phyloP scores from a whole-genome alignment of 2,797 vertebrate genomes.

The Corythornis leucogaster region DNA sequence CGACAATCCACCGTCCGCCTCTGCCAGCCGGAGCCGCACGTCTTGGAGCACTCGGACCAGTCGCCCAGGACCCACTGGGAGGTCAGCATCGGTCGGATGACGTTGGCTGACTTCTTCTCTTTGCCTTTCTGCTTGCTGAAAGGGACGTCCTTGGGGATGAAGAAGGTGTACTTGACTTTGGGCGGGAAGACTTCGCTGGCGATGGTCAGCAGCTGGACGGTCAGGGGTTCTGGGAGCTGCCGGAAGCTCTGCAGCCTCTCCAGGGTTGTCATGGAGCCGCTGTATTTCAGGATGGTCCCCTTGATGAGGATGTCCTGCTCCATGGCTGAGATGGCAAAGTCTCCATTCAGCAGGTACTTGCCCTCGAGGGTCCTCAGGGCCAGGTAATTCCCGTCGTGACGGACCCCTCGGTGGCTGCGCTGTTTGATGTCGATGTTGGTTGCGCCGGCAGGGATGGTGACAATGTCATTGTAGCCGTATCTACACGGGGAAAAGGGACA shows the following conservation, averaged over 20 bases:
- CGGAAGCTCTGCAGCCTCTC: slow-evolving; percentile 95
- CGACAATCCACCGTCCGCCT: slow-evolving; percentile 89
- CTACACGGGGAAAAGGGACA: slow-evolving; percentile 65
- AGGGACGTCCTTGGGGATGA: slow-evolving; percentile 86
- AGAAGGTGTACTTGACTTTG: slow-evolving; percentile 94
- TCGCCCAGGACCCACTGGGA: slow-evolving; percentile 91
- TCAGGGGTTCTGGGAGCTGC: slow-evolving; percentile 87
- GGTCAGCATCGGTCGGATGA: slow-evolving; percentile 83
- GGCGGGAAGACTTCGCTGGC: slow-evolving; percentile 85
- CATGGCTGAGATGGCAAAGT: slow-evolving; percentile 91
- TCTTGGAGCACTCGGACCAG: slow-evolving; percentile 94
- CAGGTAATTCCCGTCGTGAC: slow-evolving; percentile 93
- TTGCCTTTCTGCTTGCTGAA: slow-evolving; percentile 84
- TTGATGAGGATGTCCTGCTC: slow-evolving; percentile 92
- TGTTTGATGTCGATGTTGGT: slow-evolving; percentile 97
- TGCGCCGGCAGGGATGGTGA: slow-evolving; percentile 92
- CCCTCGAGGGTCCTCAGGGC: slow-evolving; percentile 86
- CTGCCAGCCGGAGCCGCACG: slow-evolving; percentile 92
- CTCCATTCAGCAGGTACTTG: slow-evolving; percentile 92
- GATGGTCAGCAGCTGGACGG: slow-evolving; percentile 88
- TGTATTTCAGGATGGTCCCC: slow-evolving; percentile 93
- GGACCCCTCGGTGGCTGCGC: slow-evolving; percentile 88
- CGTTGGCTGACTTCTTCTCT: slow-evolving; percentile 81
- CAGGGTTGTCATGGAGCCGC: slow-evolving; percentile 91
- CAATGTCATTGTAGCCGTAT: slow-evolving; percentile 92